Conservation (phyloP, 2,113 vertebrate species). For the Indri indri region DNA sequence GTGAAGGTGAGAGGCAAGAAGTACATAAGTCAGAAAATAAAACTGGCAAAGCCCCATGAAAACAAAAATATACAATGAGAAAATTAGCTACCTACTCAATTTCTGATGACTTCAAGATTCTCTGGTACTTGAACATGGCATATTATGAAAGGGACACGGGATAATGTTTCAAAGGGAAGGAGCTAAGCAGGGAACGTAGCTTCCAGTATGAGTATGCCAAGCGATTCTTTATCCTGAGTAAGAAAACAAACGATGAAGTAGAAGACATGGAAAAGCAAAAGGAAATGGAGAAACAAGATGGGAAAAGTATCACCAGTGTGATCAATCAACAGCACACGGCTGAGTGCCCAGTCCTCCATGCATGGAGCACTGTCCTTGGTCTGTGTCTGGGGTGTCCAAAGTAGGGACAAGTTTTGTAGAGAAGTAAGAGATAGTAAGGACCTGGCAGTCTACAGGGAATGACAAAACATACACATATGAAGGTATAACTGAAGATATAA, state of each 20-base stretch:
- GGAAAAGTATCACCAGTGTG: background rate
- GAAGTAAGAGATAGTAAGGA: background rate
- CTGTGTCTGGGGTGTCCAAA: too few species aligned
- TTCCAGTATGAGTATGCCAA: background rate
- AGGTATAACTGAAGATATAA: background rate
- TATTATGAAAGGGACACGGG: rapidly evolving
- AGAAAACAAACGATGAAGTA: background rate
- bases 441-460: background rate
- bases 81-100: background rate
- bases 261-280: background rate
- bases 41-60: background rate
- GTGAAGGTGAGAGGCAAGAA: background rate
- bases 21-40: background rate
- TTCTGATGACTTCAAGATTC: background rate
- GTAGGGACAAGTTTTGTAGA: background rate
- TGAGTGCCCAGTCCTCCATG: background rate
- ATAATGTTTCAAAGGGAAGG: background rate
- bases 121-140: background rate
- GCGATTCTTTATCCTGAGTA: background rate
- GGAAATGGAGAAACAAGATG: background rate
- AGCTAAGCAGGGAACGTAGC: background rate
- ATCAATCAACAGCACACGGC: background rate
- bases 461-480: background rate
- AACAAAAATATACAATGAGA: background rate
- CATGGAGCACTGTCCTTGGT: background rate